Percentiles rank a stretch among this genome's conserved stretches.
Conservation (phyloP, 2,888 invertebrate genomes). For the Orchesellides sinensis region DNA sequence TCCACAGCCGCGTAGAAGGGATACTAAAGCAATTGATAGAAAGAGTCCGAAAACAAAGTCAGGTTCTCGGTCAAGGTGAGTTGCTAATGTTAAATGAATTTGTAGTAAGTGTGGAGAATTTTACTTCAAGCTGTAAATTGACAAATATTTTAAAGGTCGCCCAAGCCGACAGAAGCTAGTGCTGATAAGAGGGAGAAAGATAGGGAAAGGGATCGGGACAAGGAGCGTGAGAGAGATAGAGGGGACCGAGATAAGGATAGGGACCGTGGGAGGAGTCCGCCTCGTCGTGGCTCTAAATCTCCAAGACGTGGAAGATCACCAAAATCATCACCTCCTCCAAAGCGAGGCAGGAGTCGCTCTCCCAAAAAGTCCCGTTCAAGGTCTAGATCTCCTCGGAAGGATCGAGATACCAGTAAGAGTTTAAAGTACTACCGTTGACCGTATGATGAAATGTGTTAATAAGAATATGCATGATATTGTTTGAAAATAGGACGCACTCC, state of each 20-base stretch:
- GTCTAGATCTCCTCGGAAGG: constrained; percentile 71
- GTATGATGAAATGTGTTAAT: neutral
- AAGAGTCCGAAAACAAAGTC: constrained; percentile 52
- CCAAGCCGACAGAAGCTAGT: constrained; percentile 51
- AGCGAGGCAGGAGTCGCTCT: constrained; percentile 76
- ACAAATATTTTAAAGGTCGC: constrained; percentile 24
- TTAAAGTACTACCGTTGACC: neutral
- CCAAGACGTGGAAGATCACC: constrained; percentile 65
- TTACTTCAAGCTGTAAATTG: neutral
- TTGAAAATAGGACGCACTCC: constrained; percentile 35
- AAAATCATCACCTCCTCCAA: constrained; percentile 59
- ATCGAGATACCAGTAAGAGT: constrained; percentile 52
- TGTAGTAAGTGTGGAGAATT: neutral
- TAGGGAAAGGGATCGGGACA: constrained; percentile 45
- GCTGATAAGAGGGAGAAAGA: constrained; percentile 61
- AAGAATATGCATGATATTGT: neutral
- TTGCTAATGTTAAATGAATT: neutral
- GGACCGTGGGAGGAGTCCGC: constrained; percentile 46
- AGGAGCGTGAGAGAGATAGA: constrained; percentile 63
- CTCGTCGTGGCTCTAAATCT: constrained; percentile 58
- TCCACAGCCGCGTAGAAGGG: constrained; percentile 64
- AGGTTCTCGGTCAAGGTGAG: constrained; percentile 40
- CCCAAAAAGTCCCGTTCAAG: constrained; percentile 77
- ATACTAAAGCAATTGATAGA: constrained; percentile 46
- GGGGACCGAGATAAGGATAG: constrained; percentile 62